Percentiles rank a stretch among this genome's conserved stretches.
phyloP scores from a whole-genome alignment of 2,113 vertebrate species.

The Trachemys scripta region DNA sequence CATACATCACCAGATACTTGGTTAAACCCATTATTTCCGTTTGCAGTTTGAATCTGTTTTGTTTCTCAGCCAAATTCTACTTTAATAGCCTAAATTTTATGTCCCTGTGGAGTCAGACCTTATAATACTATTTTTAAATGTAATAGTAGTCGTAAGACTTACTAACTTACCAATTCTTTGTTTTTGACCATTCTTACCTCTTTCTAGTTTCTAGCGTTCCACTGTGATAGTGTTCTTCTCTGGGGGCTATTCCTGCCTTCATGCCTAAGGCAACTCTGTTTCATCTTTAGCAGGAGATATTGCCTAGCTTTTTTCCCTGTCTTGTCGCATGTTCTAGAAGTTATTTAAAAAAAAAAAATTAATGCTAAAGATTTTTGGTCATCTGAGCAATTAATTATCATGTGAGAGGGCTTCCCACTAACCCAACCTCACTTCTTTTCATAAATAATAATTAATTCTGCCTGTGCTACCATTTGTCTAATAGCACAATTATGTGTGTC shows the following conservation, averaged over 20 bases:
- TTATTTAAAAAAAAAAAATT: no score
- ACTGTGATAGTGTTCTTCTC: neutral
- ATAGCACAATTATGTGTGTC: neutral
- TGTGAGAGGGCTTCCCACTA: neutral
- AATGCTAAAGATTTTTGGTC: neutral
- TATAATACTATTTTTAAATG: neutral
- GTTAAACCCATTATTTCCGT: neutral
- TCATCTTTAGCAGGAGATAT: neutral
- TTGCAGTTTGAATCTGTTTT: neutral
- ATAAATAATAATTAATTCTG: neutral
- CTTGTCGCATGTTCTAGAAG: neutral
- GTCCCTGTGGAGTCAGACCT: neutral
- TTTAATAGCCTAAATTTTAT: neutral
- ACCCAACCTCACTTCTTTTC: neutral
- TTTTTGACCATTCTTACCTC: neutral
- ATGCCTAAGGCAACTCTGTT: neutral
- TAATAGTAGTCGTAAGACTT: neutral
- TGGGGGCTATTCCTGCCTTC: neutral
- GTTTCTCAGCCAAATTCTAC: neutral
- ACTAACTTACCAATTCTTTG: neutral
- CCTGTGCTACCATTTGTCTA: neutral
- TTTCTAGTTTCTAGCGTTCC: neutral
- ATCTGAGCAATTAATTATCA: neutral
- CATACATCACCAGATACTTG: neutral
- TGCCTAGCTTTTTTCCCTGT: neutral